Conservation (phyloP, 2,888 invertebrate species). For the Itoplectis maculator region DNA sequence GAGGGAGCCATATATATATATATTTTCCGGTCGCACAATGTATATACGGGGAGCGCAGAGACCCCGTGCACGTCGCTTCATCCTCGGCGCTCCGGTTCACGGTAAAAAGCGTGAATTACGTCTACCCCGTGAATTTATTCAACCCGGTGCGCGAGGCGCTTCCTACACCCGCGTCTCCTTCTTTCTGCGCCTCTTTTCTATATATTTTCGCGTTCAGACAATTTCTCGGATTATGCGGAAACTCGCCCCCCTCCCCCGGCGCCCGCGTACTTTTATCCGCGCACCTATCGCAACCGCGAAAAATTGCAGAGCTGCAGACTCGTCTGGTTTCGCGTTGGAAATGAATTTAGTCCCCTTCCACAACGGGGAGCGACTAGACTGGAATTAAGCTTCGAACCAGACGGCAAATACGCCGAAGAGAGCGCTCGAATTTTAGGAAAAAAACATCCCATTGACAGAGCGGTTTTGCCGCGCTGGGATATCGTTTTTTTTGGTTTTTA, state of each 20-base stretch:
- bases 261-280: conserved; percentile 40
- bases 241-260: background rate
- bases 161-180: conserved; percentile 27
- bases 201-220: conserved; percentile 28
- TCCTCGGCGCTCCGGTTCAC: conserved; percentile 45
- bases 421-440: background rate
- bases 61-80: conserved; percentile 45
- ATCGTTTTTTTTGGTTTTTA: background rate
- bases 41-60: conserved; percentile 43
- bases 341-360: conserved; percentile 24
- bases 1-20: too few species aligned
- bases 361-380: conserved; percentile 13
- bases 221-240: conserved; percentile 64
- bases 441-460: conserved; percentile 31
- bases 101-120: conserved; percentile 67
- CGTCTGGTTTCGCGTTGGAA: conserved; percentile 28
- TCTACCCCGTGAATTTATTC: conserved; percentile 66
- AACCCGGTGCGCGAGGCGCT: conserved; percentile 51
- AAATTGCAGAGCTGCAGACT: conserved; percentile 44
- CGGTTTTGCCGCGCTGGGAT: conserved; percentile 7
- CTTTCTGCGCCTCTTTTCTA: conserved; percentile 41
- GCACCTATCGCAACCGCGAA: conserved; percentile 45
- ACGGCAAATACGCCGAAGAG: background rate
- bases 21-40: conserved; percentile 55
- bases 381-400: conserved; percentile 31